Evolutionary conservation across 2,113 vertebrate species (phyloP).

Genomic region (Semnornis frantzii): DNA sequence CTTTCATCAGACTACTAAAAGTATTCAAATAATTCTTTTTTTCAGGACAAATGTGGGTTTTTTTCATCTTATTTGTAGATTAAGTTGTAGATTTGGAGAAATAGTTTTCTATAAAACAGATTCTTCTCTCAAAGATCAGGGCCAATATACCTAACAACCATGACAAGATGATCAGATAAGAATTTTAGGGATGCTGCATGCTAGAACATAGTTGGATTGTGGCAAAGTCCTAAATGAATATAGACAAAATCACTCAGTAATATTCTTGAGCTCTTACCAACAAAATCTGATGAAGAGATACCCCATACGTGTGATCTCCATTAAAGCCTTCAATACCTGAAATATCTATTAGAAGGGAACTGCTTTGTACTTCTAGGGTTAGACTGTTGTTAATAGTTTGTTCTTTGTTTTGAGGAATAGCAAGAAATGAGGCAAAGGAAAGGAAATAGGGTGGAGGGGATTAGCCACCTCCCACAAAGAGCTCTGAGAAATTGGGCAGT

Average conservation of each 20-base stretch:
- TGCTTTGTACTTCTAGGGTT: background rate
- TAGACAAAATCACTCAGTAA: background rate
- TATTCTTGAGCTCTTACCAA: background rate
- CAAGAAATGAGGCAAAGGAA: slow-evolving; percentile 12
- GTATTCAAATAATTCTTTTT: background rate
- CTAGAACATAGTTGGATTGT: background rate
- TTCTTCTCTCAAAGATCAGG: background rate
- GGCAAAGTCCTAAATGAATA: background rate
- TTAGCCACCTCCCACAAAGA: slow-evolving; percentile 36
- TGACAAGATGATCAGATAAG: background rate
- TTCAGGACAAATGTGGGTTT: background rate
- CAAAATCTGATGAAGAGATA: background rate
- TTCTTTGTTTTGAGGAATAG: background rate
- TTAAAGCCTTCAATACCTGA: background rate
- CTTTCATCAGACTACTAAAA: background rate
- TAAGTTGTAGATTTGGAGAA: background rate
- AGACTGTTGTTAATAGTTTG: background rate
- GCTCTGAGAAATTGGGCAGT: background rate
- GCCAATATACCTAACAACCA: background rate
- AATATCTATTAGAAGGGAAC: background rate
- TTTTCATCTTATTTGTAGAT: background rate
- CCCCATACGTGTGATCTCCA: background rate
- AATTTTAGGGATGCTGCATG: background rate
- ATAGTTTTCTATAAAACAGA: background rate
- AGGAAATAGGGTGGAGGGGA: background rate